Evolutionary conservation across 2,113 vertebrate species (phyloP).

Genomic region (Kobus ellipsiprymnus): DNA sequence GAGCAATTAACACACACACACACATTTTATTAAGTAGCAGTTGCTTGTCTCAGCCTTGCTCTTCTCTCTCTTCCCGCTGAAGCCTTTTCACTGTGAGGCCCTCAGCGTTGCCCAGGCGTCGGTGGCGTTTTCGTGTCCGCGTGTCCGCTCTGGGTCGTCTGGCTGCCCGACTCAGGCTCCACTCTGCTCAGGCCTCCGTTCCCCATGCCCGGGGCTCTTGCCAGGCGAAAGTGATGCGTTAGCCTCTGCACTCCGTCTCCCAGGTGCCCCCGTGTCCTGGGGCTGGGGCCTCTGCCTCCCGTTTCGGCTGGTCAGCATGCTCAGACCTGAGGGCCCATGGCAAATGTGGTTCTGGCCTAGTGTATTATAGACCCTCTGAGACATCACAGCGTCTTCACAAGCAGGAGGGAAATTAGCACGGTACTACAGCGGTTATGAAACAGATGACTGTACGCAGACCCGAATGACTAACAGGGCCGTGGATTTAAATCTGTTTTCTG

Average conservation of each 20-base stretch:
- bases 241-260: not conserved
- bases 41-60: not conserved
- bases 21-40: not conserved
- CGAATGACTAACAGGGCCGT: not conserved
- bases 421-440: not conserved
- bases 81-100: not conserved
- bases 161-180: not conserved
- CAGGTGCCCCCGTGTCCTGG: not conserved
- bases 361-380: not conserved
- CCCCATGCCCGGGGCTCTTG: fast-evolving
- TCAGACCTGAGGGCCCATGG: not conserved
- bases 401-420: not conserved
- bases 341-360: not conserved
- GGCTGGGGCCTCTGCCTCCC: not conserved
- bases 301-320: not conserved
- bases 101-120: not conserved
- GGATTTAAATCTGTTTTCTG: not conserved
- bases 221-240: not conserved
- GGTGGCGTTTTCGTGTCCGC: not conserved
- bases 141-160: not conserved
- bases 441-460: not conserved
- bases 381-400: not conserved
- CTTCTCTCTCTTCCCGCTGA: not conserved
- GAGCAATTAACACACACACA: not conserved
- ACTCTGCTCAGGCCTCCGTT: not conserved